phyloP scores from a whole-genome alignment of 2,797 vertebrate species.

The Darevskia mixta region DNA sequence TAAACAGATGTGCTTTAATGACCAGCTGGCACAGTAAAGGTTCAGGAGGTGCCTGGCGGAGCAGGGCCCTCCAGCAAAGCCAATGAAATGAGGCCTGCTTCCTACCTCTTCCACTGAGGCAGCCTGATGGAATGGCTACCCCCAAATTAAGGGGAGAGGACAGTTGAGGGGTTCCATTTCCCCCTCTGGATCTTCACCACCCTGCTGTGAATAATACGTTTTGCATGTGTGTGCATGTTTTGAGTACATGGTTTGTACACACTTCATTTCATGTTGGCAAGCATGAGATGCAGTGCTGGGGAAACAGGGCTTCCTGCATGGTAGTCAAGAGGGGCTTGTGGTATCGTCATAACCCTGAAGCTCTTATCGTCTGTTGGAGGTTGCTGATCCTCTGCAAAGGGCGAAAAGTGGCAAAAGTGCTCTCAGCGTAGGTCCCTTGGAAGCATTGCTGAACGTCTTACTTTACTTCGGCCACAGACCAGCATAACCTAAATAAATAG shows the following conservation, averaged over 20 bases:
- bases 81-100: background rate
- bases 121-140: too few relatives aligned
- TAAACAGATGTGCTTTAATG: background rate
- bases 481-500: too few relatives aligned
- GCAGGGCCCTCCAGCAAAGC: background rate
- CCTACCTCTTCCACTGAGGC: background rate
- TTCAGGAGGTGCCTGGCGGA: too few relatives aligned
- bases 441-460: too few relatives aligned
- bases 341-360: background rate
- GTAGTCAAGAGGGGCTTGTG: background rate
- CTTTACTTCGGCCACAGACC: too few relatives aligned
- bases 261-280: background rate
- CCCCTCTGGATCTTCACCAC: constrained; percentile 43
- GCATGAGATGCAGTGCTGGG: background rate
- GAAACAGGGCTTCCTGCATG: background rate
- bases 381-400: background rate
- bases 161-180: background rate
- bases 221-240: background rate
- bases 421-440: too few relatives aligned
- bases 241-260: background rate
- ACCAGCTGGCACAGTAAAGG: background rate
- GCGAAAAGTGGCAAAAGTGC: background rate
- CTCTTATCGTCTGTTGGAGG: background rate
- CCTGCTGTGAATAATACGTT: too few relatives aligned
- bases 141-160: background rate